phyloP scores from a whole-genome alignment of 2,888 invertebrate genomes.

The Dasysyrphus tricinctus region DNA sequence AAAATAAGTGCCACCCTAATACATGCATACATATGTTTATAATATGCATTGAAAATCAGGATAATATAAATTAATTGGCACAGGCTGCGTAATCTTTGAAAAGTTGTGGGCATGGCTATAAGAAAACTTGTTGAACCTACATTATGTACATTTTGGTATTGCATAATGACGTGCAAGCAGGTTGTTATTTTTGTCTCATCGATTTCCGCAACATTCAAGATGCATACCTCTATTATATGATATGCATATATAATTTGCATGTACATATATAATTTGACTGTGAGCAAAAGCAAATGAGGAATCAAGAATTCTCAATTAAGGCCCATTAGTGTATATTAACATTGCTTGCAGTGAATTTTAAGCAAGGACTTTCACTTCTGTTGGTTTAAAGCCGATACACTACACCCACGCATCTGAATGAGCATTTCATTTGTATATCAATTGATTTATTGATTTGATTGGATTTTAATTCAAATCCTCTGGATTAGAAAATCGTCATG shows the following conservation, averaged over 20 bases:
- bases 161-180: constrained; percentile 5
- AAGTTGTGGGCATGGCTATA: background rate
- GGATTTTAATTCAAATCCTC: too few relatives aligned
- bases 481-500: too few relatives aligned
- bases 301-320: background rate
- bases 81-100: background rate
- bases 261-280: background rate
- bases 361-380: background rate
- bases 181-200: background rate
- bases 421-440: background rate
- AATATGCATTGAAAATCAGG: background rate
- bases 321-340: too few relatives aligned
- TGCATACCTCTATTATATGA: background rate
- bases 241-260: background rate
- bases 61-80: background rate
- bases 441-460: too few relatives aligned
- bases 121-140: constrained; percentile 11
- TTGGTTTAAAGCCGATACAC: background rate
- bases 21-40: too few relatives aligned
- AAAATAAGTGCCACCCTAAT: too few relatives aligned
- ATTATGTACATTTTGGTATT: background rate
- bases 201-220: constrained; percentile 24
- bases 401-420: background rate
- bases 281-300: background rate
- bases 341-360: background rate